Percentiles rank a stretch among this genome's conserved stretches.
Conservation (phyloP, 1,140 invertebrate genomes). For the Ostrea denselamellosa region DNA sequence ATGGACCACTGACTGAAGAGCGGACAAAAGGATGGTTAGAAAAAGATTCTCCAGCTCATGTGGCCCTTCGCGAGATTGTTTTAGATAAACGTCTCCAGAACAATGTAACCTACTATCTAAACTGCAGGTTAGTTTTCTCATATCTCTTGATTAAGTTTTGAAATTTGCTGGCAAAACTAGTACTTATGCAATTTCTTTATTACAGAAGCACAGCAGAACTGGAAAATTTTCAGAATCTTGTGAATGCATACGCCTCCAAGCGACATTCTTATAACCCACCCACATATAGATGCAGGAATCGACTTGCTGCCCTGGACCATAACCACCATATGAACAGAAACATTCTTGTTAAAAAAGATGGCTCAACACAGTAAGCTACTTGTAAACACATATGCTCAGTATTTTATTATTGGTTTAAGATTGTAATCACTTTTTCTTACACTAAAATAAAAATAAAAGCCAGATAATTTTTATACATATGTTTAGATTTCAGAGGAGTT, state of each 20-base stretch:
- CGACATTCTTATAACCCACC: conserved; percentile 36
- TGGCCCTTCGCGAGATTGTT: conserved; percentile 19
- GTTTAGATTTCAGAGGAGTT: neutral
- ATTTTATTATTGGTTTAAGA: too few species aligned
- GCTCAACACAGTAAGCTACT: conserved; percentile 34
- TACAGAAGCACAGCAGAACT: too few species aligned
- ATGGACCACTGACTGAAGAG: conserved; percentile 26
- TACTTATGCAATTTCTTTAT: too few species aligned
- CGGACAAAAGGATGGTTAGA: conserved; percentile 43
- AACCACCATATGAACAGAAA: conserved; percentile 36
- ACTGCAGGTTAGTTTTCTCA: neutral
- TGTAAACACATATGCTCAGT: neutral
- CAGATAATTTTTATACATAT: neutral
- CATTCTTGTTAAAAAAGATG: conserved; percentile 44
- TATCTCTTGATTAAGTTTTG: neutral
- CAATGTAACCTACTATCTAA: conserved; percentile 40
- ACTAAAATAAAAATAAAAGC: neutral
- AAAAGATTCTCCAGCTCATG: conserved; percentile 35
- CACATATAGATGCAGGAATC: conserved; percentile 26
- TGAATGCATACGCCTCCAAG: conserved; percentile 44
- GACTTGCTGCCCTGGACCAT: conserved; percentile 47
- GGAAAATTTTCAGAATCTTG: conserved; percentile 50
- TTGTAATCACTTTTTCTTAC: neutral
- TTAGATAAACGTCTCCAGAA: conserved; percentile 44
- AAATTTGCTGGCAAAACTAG: too few species aligned